Evolutionary conservation across 2,888 invertebrate genomes (phyloP), one percentile per base, ranked within the genome.

Genomic region (Thereva unica): DNA sequence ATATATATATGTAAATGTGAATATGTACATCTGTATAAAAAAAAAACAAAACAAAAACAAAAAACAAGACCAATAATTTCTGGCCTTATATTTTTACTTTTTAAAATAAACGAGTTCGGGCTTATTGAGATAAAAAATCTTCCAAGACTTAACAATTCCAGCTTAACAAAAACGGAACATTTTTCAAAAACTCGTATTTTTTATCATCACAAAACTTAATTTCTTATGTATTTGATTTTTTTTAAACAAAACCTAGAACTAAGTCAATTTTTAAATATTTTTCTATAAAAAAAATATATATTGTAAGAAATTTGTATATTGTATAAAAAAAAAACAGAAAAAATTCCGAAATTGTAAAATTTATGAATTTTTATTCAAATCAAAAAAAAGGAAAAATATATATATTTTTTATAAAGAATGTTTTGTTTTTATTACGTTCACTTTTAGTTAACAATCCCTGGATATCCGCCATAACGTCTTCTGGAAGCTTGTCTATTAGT

Each of bases 181-280:
- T 23, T 23, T 23, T 23, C 23, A 23, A 23, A 23, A 23, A 23
- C 23, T 23, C 23, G 23, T 23, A 23, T 23, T 23, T 35, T 59
- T 7, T 34, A 59, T 50, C 61, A 61, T 61, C 61, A 61, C 61
- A 61, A 49, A 50, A 49, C 45, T 40, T 38, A 50, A 50, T 50
- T 61, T 35, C 41, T 55, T 55, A 40, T 55, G 23, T 55, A 55
- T 40, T 53, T 35, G 6, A n/a, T 8, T 37, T 53, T 53, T 53
- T 53, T 53, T 53, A 38, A 6, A 23, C n/a, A 35, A 23, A 23
- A 23, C 23, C 23, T 53, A 53, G 61, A 47, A 49, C 50, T 50
- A 61, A 61, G 61, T 61, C 61, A 61, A 61, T 61, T 61, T 61
- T 61, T 61, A 50, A 61, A 61, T 61, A 61, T 61, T 61, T 61